These are phyloP conservation scores for Parnassius glacialis DNA, from an alignment of 2,888 invertebrate genomes.

Conservation along the genomic window DNA sequence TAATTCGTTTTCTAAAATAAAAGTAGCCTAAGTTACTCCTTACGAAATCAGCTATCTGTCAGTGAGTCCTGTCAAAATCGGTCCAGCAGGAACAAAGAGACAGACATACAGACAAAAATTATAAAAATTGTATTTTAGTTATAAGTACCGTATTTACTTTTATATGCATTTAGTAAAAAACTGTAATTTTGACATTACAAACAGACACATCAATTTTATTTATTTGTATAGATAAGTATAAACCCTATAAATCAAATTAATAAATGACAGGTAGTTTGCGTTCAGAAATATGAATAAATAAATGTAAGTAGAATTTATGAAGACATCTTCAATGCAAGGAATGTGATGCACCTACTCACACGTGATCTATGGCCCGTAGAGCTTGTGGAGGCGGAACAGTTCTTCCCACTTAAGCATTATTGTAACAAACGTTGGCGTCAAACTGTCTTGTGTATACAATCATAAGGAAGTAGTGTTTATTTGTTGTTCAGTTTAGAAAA, in stretches of 20 bases:
- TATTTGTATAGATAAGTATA: too few relatives aligned
- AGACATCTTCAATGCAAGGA: constrained; percentile 27
- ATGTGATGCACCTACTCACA: constrained; percentile 29
- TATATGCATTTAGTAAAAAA: too few relatives aligned
- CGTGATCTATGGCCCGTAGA: constrained; percentile 19
- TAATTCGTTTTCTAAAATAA: too few relatives aligned
- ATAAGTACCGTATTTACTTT: too few relatives aligned
- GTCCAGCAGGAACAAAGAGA: too few relatives aligned
- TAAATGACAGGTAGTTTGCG: constrained; percentile 9
- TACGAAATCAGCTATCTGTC: too few relatives aligned
- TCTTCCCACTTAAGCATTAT: constrained; percentile 1
- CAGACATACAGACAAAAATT: too few relatives aligned
- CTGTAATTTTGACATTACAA: too few relatives aligned
- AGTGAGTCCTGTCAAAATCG: too few relatives aligned
- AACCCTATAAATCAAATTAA: background rate
- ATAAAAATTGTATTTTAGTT: too few relatives aligned
- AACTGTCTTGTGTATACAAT: constrained; percentile 3
- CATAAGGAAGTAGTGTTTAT: background rate
- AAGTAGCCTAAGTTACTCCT: too few relatives aligned
- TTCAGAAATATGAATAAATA: constrained; percentile 8
- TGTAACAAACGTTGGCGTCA: constrained; percentile 7
- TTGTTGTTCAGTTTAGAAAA: background rate
- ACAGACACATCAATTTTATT: too few relatives aligned
- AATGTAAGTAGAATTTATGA: constrained; percentile 26
- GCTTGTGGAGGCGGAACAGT: constrained; percentile 11